Evolutionary conservation across 2,113 vertebrate genomes (phyloP), one percentile per base, ranked within the genome.

Genomic region (Eclectus roratus): DNA sequence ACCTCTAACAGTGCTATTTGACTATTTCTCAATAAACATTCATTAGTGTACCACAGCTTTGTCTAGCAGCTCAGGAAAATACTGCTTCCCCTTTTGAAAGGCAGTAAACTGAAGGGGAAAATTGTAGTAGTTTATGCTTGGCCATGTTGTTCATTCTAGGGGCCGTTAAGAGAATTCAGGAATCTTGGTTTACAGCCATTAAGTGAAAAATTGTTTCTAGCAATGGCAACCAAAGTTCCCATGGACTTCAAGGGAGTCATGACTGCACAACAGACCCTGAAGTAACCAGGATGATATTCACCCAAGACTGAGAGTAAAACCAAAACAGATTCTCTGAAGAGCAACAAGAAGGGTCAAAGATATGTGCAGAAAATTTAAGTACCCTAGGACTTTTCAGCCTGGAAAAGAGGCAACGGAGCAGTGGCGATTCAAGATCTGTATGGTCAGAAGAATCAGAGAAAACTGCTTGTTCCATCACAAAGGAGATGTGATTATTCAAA

Each of bases 141-240:
- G 83, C 77, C 92, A 88, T 50, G 49, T 65, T 91, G 69, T 7
- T 81, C 77, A 79, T 52, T 81, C 72, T 68, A 63, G 72, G 94
- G 61, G 73, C 83, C 88, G 92, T 44, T 65, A 93, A 61, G 13
- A 61, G 88, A 94, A 93, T 90, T 94, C 0, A 8, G 64, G 41
- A 80, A 94, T 78, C 70, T 91, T 88, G 52, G 69, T 96, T 88
- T 92, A 83, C 39, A 88, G 82, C 61, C 80, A 92, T 28, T 25
- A 93, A 88, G 65, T 0, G 72, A 96, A 91, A 78, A 88, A 89
- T 18, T 88, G 79, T 85, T 92, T 74, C 80, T 49, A 96, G 39
- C 61, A 94, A 86, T 91, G 90, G 47, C 94, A 96, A 96, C 92
- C 76, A 95, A 94, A 94, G 94, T 94, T 93, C 94, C 92, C 70